These are phyloP conservation scores for Melangyna quadrimaculata DNA, from an alignment of 2,888 invertebrate genomes.

Conservation along the genomic window DNA sequence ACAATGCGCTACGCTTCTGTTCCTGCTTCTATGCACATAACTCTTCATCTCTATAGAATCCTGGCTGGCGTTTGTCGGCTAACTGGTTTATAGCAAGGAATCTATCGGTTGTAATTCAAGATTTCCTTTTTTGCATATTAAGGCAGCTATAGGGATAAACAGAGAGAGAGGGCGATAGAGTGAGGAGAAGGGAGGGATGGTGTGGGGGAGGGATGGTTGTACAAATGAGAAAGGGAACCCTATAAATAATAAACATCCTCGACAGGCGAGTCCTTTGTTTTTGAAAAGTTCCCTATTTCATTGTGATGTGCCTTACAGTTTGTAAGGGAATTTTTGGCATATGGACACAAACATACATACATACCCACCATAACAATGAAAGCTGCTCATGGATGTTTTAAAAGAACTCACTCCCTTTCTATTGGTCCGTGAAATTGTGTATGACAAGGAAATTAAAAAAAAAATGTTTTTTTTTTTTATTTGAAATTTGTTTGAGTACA, in stretches of 20 bases:
- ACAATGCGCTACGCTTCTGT: conserved; percentile 41
- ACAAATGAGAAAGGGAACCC: conserved; percentile 9
- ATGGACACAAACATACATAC: background rate
- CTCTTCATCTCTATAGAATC: conserved; percentile 37
- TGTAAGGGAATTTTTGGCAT: conserved; percentile 6
- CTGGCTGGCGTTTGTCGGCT: conserved; percentile 16
- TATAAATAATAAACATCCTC: conserved; percentile 70
- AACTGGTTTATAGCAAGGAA: conserved; percentile 38
- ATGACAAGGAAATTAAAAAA: conserved; percentile 16
- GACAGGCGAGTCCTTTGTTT: conserved; percentile 60
- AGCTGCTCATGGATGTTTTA: background rate
- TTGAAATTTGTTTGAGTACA: conserved; percentile 8
- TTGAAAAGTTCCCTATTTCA: conserved; percentile 19
- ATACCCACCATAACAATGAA: background rate
- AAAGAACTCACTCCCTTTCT: background rate
- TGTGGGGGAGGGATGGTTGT: background rate
- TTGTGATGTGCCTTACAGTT: conserved; percentile 7
- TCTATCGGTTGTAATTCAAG: conserved; percentile 68
- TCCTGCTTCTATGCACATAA: conserved; percentile 31
- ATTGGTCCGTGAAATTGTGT: conserved; percentile 12
- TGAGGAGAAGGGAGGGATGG: background rate
- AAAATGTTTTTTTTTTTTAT: background rate
- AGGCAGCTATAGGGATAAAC: background rate
- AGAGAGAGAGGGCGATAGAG: background rate
- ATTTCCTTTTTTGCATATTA: conserved; percentile 55